phyloP scores from a whole-genome alignment of 1,140 invertebrate genomes.

The Lasioglossum baleicum region DNA sequence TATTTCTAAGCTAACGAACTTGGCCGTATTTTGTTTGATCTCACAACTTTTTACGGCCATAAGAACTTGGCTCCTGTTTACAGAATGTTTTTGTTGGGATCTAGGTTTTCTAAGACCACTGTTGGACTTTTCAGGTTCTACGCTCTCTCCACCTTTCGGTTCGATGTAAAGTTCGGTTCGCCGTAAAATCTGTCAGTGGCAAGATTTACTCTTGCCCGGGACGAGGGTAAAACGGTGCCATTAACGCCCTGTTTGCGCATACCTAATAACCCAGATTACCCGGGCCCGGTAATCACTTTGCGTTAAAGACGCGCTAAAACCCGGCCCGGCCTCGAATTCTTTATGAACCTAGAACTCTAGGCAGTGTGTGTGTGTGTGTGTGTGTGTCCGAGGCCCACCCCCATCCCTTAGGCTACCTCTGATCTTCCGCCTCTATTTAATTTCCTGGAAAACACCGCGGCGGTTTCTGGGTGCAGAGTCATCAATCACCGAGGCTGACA shows the following conservation, averaged over 20 bases:
- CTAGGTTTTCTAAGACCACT: no score
- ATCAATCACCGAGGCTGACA: constrained; percentile 78
- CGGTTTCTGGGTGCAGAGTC: constrained; percentile 59
- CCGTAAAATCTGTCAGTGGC: constrained; percentile 50
- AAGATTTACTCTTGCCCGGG: constrained; percentile 41
- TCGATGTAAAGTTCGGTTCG: constrained; percentile 4
- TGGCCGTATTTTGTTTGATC: no score
- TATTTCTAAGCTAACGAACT: no score
- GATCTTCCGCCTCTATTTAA: constrained; percentile 71
- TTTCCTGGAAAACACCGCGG: constrained; percentile 76
- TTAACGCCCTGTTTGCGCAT: constrained; percentile 58
- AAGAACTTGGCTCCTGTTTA: no score
- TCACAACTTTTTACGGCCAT: no score
- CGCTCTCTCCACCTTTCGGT: neutral
- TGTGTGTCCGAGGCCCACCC: no score
- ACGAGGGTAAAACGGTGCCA: constrained; percentile 25
- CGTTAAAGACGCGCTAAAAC: constrained; percentile 50
- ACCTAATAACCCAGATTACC: constrained; percentile 20
- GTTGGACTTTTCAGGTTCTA: no score
- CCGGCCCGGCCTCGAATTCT: constrained; percentile 40
- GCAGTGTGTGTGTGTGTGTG: neutral
- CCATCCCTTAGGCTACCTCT: constrained; percentile 45
- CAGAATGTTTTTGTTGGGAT: no score
- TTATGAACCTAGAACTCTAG: neutral
- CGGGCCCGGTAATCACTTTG: constrained; percentile 45